phyloP scores from a whole-genome alignment of 2,888 invertebrate species.

The Anodontia alba region DNA sequence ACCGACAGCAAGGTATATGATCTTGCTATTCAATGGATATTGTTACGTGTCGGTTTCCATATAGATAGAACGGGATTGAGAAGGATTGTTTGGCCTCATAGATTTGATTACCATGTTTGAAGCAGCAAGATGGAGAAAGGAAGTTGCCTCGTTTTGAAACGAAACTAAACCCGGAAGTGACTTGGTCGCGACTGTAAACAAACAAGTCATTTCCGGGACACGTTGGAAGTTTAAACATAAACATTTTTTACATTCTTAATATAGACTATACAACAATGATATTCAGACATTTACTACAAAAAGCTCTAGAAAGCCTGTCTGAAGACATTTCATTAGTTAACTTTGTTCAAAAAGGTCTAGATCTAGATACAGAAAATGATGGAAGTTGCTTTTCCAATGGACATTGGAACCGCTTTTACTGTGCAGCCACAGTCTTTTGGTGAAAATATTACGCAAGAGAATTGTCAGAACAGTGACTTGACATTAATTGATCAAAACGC shows the following conservation, averaged over 20 bases:
- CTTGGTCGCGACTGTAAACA: constrained; percentile 56
- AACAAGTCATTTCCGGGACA: constrained; percentile 58
- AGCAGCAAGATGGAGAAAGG: constrained; percentile 33
- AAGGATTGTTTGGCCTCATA: too few relatives aligned
- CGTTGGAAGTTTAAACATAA: constrained; percentile 65
- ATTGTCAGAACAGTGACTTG: background rate
- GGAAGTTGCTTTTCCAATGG: constrained; percentile 16
- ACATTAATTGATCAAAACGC: constrained; percentile 53
- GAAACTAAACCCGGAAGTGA: constrained; percentile 46
- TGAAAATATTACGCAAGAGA: background rate
- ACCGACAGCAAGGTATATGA: too few relatives aligned
- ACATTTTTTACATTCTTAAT: constrained; percentile 34
- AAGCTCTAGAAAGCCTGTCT: too few relatives aligned
- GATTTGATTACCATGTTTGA: background rate
- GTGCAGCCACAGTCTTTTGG: background rate
- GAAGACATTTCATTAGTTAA: too few relatives aligned
- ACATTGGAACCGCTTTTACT: constrained; percentile 10
- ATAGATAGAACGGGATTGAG: too few relatives aligned
- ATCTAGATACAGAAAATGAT: constrained; percentile 12
- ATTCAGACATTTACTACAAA: too few relatives aligned
- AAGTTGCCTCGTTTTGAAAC: constrained; percentile 61
- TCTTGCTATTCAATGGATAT: too few relatives aligned
- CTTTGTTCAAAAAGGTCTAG: too few relatives aligned
- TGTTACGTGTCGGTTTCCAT: too few relatives aligned
- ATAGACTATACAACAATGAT: background rate